Base-by-base conservation (phyloP, 2,888 invertebrate genomes). In the Diachrysia chrysitis region DNA sequence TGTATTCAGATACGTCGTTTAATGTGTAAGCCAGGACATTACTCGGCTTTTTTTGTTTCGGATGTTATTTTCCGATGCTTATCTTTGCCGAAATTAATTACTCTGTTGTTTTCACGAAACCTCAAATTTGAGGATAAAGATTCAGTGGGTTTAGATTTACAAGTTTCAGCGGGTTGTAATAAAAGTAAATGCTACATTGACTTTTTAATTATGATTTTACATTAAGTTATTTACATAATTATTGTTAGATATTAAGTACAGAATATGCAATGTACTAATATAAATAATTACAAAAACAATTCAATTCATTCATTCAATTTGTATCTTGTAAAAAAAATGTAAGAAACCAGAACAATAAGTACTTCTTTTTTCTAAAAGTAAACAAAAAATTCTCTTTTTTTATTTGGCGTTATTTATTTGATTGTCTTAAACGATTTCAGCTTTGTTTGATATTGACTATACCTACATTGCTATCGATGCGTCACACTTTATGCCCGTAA, bases 401-500 rank as follows among this genome's bases (percentile, higher is more conserved):
- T 51, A 51, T 48, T 21, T 2, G 59, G 25, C 10, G 17, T 46
- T 61, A 73, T 76, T 63, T 72, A 75, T 58, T 54, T 19, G 59
- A 68, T 73, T 66, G 58, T 66, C 58, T 61, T n/a, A n/a, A n/a
- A n/a, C 69, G 66, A 54, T 60, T 77, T 73, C 63, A 76, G 69
- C 76, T 72, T 80, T 80, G 81, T 81, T 56, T 76, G 37, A 68
- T 69, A 77, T 66, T 57, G 57, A 66, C 77, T 72, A 83, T 86
- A 79, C 79, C 73, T 80, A 79, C 79, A 74, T 80, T 73, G 82
- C 78, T 74, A 79, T 76, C 64, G 79, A 83, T 82, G 81, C 90
- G 93, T 93, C 92, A 94, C 93, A 89, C 85, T 90, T 72, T 82
- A 78, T 91, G 90, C 77, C 79, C 92, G 88, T 84, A 84, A 80